These are phyloP conservation scores for Synanthedon myopaeformis DNA, from an alignment of 2,888 invertebrate species.

Conservation along the genomic window DNA sequence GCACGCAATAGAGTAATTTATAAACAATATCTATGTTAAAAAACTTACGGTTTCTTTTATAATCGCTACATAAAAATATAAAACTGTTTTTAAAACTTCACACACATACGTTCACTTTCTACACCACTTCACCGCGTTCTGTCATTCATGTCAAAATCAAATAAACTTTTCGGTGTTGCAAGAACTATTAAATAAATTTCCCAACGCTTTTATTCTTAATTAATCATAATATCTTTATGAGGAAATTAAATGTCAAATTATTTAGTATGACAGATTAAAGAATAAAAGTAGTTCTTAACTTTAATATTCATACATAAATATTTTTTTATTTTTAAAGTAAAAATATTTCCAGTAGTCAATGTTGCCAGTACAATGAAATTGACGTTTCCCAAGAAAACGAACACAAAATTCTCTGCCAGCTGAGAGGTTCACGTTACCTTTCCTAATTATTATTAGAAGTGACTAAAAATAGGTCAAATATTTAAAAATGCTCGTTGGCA, in stretches of 20 bases:
- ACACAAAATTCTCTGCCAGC: constrained; percentile 34
- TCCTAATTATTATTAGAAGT: constrained; percentile 64
- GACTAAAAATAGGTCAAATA: constrained; percentile 66
- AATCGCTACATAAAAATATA: constrained; percentile 55
- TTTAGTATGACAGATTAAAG: too few species aligned
- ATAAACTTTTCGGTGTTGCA: constrained; percentile 29
- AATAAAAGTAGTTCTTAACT: too few species aligned
- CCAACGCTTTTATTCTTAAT: constrained; percentile 4
- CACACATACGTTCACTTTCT: constrained; percentile 59
- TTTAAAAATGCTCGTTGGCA: constrained; percentile 62
- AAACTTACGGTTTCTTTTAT: constrained; percentile 46
- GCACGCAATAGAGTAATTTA: constrained; percentile 11
- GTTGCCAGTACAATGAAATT: constrained; percentile 25
- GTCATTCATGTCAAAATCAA: constrained; percentile 32
- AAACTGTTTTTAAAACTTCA: constrained; percentile 28
- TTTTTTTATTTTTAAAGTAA: background rate
- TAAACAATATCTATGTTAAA: constrained; percentile 40
- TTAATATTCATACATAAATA: too few species aligned
- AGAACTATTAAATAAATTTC: constrained; percentile 14
- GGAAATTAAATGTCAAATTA: too few species aligned
- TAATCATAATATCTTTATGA: background rate
- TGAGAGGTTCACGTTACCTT: constrained; percentile 66
- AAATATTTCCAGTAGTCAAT: constrained; percentile 6
- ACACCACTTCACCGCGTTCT: constrained; percentile 55
- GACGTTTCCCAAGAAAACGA: constrained; percentile 19